Evolutionary conservation across 1,140 invertebrate genomes (phyloP).

Genomic region (Bombus waltoni): DNA sequence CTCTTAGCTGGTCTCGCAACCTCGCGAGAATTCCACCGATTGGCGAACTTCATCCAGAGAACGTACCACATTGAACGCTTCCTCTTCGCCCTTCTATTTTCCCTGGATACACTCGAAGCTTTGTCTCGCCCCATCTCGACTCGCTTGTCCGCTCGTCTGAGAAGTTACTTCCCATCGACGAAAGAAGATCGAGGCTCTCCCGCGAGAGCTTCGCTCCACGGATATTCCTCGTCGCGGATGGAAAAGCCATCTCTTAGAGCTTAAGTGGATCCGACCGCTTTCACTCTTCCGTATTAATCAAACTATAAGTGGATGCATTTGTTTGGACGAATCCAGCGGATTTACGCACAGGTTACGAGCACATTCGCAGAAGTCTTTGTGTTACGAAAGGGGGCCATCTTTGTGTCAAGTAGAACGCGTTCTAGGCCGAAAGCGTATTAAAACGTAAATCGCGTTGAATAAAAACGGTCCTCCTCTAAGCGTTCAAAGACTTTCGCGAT

Average conservation of each 20-base stretch:
- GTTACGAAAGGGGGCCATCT: rapidly evolving
- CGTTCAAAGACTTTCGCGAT: background rate
- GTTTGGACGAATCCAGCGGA: background rate
- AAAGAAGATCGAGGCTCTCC: conserved; percentile 25
- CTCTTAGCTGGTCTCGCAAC: background rate
- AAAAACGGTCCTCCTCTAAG: too few species aligned
- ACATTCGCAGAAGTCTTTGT: background rate
- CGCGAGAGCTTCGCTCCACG: background rate
- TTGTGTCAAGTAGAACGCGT: background rate
- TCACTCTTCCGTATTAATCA: conserved; percentile 38
- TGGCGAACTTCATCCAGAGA: background rate
- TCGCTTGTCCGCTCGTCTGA: background rate
- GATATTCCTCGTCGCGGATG: conserved; percentile 7
- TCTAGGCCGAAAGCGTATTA: too few species aligned
- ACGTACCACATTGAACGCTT: background rate
- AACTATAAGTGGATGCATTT: conserved; percentile 40
- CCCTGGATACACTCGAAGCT: background rate
- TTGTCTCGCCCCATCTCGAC: conserved; percentile 33
- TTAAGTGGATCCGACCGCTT: conserved; percentile 29
- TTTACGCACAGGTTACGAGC: too few species aligned
- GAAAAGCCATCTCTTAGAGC: conserved; percentile 23
- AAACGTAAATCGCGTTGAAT: too few species aligned
- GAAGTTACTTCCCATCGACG: conserved; percentile 25
- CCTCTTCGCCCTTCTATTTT: background rate
- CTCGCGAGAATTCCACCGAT: background rate